Base-by-base conservation (phyloP, 2,113 vertebrate species). In the Phainopepla nitens region DNA sequence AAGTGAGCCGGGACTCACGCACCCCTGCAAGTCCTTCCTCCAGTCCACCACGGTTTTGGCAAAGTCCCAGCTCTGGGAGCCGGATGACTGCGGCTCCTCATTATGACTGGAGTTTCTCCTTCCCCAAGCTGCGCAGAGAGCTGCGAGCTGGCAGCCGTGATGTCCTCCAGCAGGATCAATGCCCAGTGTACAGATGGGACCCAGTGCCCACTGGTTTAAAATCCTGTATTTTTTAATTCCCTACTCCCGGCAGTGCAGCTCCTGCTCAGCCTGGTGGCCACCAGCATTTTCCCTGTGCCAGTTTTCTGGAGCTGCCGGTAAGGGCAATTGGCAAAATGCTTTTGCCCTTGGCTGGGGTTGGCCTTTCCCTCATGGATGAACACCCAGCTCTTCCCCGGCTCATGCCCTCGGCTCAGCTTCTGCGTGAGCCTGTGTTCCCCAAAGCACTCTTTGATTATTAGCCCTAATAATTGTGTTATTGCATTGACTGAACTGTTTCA, bases 401-500 rank as follows among this genome's bases (percentile, higher is more conserved):
- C 3, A 0, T 92, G 68, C 69, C 82, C 81, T 89, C 6, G 0
- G 64, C 57, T 78, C 24, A 0, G 75, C 69, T 87, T 41, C 73
- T 9, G 2, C 13, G 0, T 1, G 44, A 86, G 87, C 69, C 33
- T 2, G 1, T 0, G 0, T 50, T 93, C 84, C 86, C 90, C 77
- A 41, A 95, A 89, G 93, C 22, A 13, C 71, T 60, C 49, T 83
- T 95, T 86, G 95, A 82, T 94, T 89, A 93, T 94, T 89, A 90
- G 81, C 87, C 90, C 90, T 90, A 97, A 96, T 96, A 95, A 96
- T 86, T 71, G 84, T 82, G 76, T 94, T 94, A 94, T 83, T 18
- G 0, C 89, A 70, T 72, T 8, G 51, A 82, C 88, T 85, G 80
- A 80, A 71, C 91, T 51, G 91, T 87, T 88, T 94, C 94, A 94